A percentile compares a stretch with the other conserved stretches of the same genome.
Evolutionary conservation across 2,113 vertebrate species (phyloP).

Genomic region (Tor tambroides): DNA sequence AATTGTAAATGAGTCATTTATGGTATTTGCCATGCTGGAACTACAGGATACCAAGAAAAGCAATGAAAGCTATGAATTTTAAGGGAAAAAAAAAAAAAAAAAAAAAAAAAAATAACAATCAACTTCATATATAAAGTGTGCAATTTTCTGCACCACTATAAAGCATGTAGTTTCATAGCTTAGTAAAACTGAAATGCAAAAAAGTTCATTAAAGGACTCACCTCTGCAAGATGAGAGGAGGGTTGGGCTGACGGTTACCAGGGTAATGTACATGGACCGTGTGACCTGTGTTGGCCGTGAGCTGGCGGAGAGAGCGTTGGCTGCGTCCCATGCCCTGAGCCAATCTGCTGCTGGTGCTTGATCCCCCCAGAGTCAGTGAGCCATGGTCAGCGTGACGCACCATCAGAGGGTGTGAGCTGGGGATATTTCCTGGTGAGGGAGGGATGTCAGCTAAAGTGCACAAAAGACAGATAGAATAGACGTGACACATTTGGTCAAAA

Average conservation of each 20-base stretch:
- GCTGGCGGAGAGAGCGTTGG: conserved; percentile 88
- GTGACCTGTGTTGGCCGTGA: conserved; percentile 91
- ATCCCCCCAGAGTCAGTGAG: conserved; percentile 85
- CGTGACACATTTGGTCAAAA: conserved; percentile 59
- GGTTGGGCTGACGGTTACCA: conserved; percentile 91
- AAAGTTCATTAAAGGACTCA: conserved; percentile 60
- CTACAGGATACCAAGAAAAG: not conserved
- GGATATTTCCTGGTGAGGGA: conserved; percentile 93
- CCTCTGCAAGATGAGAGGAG: conserved; percentile 92
- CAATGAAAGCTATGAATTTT: not conserved
- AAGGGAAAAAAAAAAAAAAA: too few relatives aligned
- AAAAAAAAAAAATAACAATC: too few relatives aligned
- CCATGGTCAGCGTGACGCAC: conserved; percentile 92
- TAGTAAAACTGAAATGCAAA: too few relatives aligned
- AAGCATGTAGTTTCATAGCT: not conserved
- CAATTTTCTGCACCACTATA: not conserved
- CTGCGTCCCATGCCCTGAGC: conserved; percentile 92
- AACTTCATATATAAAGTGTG: not conserved
- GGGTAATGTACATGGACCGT: conserved; percentile 95
- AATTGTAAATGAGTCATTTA: not conserved
- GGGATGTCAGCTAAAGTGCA: conserved; percentile 87
- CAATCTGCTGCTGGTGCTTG: conserved; percentile 85
- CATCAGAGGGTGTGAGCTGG: conserved; percentile 92
- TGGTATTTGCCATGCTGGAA: not conserved
- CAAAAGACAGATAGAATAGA: conserved; percentile 37